A percentile compares a stretch with the other conserved stretches of the same genome.
These are phyloP conservation scores for Odontophorus gujanensis DNA, from an alignment of 2,113 vertebrate species.

Conservation along the genomic window DNA sequence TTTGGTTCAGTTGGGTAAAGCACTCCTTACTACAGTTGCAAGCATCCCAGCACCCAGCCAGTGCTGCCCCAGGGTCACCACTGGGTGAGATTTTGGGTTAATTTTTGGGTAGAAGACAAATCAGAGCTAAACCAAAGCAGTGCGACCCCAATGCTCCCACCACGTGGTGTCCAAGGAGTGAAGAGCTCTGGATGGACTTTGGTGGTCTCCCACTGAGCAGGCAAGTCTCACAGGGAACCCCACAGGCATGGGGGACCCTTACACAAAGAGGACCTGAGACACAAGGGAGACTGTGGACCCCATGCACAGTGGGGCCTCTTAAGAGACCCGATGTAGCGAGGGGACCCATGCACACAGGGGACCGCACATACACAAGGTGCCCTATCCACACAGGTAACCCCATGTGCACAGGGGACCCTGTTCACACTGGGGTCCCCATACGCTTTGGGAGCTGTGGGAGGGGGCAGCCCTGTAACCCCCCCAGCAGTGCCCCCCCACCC, in stretches of 20 bases:
- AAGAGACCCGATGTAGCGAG: too few species aligned
- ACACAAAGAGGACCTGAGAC: neutral
- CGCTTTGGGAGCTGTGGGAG: neutral
- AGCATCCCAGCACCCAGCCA: neutral
- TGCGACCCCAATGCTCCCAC: neutral
- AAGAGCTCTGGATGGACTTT: neutral
- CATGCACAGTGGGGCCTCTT: too few species aligned
- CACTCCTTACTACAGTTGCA: neutral
- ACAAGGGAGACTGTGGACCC: neutral
- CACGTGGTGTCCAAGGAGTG: neutral
- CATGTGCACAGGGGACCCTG: neutral
- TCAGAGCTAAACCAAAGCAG: neutral
- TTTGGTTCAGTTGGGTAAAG: neutral
- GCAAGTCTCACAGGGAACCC: neutral
- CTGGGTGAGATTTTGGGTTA: rapidly evolving
- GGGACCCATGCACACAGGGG: neutral
- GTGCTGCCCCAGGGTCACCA: neutral
- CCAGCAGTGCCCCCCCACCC: too few species aligned
- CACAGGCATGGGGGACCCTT: neutral
- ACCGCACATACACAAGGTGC: neutral
- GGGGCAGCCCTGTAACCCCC: rapidly evolving
- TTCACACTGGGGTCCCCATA: neutral
- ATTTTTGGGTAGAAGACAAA: neutral
- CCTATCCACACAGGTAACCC: too few species aligned
- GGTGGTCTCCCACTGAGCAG: neutral